Percentiles rank a stretch among this genome's conserved stretches.
These are phyloP conservation scores for Rafetus swinhoei DNA, from an alignment of 2,113 vertebrate genomes.

Conservation along the genomic window DNA sequence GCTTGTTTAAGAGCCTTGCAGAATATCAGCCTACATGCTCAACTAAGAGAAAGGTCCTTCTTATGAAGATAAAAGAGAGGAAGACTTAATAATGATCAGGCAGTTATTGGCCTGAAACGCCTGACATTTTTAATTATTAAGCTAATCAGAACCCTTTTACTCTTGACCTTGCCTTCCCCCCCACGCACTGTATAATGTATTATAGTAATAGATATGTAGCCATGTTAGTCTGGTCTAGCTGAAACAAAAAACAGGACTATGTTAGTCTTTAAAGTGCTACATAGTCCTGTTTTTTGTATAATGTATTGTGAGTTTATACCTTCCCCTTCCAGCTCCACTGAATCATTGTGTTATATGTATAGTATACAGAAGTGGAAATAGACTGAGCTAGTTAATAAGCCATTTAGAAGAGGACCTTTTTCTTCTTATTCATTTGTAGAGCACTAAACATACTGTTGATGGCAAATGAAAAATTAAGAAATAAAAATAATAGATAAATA, in stretches of 20 bases:
- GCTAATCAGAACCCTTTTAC: neutral
- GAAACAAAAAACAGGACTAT: no score
- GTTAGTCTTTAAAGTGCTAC: no score
- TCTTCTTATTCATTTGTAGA: neutral
- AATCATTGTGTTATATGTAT: accelerated
- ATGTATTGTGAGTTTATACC: neutral
- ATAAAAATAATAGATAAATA: neutral
- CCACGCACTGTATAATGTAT: no score
- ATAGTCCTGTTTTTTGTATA: no score
- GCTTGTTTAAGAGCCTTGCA: neutral
- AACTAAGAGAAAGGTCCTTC: neutral
- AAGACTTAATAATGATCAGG: neutral
- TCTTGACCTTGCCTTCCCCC: neutral
- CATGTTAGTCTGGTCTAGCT: no score
- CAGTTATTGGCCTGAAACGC: neutral
- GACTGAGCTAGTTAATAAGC: neutral
- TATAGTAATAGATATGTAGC: no score
- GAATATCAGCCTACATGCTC: neutral
- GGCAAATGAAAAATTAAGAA: neutral
- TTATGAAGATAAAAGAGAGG: neutral
- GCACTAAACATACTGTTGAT: neutral
- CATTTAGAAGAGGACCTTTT: neutral
- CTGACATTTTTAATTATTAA: neutral
- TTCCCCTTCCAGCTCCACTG: neutral
- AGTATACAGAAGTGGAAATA: neutral